phyloP scores from a whole-genome alignment of 2,888 invertebrate species.

The Plagodis dolabraria region DNA sequence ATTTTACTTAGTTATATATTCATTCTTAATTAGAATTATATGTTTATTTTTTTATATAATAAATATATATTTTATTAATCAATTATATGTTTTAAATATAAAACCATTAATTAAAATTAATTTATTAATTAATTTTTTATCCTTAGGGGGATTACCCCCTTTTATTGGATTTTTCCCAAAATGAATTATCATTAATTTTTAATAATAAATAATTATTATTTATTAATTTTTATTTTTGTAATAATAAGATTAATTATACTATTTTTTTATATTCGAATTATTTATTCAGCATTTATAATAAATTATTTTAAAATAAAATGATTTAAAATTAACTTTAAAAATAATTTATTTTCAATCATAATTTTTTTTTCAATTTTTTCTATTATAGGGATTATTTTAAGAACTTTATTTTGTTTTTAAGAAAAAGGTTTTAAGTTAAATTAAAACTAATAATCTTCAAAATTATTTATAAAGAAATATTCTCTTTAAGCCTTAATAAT shows the following conservation, averaged over 20 bases:
- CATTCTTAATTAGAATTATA: constrained; percentile 72
- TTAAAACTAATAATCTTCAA: constrained; percentile 87
- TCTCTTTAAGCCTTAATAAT: constrained; percentile 84
- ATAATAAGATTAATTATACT: constrained; percentile 81
- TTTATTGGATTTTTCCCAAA: constrained; percentile 87
- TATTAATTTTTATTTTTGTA: constrained; percentile 75
- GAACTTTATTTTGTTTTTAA: constrained; percentile 63
- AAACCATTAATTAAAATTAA: constrained; percentile 76
- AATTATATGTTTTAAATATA: constrained; percentile 73
- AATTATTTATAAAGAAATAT: constrained; percentile 83
- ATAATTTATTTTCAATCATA: constrained; percentile 55
- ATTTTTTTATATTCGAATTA: constrained; percentile 84
- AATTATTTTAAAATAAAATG: constrained; percentile 78
- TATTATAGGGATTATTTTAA: constrained; percentile 58
- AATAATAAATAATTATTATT: constrained; percentile 67
- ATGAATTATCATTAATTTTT: constrained; percentile 84
- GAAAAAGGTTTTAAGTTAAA: constrained; percentile 84
- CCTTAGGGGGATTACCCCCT: constrained; percentile 85
- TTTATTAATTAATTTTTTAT: constrained; percentile 81
- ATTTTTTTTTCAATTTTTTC: constrained; percentile 59
- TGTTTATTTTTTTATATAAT: constrained; percentile 73
- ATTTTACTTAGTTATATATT: constrained; percentile 75
- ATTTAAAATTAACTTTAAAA: constrained; percentile 66
- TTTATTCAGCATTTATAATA: constrained; percentile 74
- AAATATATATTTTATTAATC: constrained; percentile 80